These are phyloP conservation scores for Cecropterus lyciades DNA, from an alignment of 1,140 invertebrate genomes.

Conservation along the genomic window DNA sequence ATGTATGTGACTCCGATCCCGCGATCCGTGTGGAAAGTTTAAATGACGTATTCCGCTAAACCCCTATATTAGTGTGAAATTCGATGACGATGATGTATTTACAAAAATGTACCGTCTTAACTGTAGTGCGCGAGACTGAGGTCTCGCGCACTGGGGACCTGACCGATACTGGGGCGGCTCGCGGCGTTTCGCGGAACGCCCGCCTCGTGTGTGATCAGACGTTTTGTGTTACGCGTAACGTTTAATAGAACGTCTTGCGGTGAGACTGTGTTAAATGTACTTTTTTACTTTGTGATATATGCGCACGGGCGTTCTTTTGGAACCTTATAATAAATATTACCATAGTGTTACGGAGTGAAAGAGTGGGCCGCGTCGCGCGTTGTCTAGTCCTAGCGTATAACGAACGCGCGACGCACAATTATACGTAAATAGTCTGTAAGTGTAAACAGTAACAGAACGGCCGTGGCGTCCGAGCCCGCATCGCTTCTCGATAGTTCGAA, in stretches of 20 bases:
- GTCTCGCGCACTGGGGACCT: too few relatives aligned
- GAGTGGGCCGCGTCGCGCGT: constrained; percentile 50
- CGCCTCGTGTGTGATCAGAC: neutral
- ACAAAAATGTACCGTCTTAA: neutral
- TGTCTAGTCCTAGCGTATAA: constrained; percentile 68
- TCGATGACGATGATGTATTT: neutral
- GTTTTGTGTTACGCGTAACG: neutral
- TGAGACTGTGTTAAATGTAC: constrained; percentile 20
- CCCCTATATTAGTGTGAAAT: neutral
- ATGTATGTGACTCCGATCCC: neutral
- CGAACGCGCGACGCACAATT: constrained; percentile 57
- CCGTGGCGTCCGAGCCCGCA: constrained; percentile 49
- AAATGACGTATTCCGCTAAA: neutral
- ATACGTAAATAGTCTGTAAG: constrained; percentile 74
- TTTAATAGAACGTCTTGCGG: neutral
- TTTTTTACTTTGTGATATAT: constrained; percentile 37
- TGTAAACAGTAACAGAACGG: constrained; percentile 44
- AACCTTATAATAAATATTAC: constrained; percentile 20
- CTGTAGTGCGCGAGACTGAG: neutral
- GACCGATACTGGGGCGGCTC: too few relatives aligned
- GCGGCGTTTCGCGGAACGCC: neutral
- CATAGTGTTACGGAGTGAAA: constrained; percentile 37
- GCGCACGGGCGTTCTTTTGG: neutral
- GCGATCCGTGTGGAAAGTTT: neutral
- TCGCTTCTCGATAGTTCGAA: constrained; percentile 45